Evolutionary conservation across 1,140 invertebrate genomes (phyloP), one percentile per base, ranked within the genome.

Genomic region (Nymphalis io): DNA sequence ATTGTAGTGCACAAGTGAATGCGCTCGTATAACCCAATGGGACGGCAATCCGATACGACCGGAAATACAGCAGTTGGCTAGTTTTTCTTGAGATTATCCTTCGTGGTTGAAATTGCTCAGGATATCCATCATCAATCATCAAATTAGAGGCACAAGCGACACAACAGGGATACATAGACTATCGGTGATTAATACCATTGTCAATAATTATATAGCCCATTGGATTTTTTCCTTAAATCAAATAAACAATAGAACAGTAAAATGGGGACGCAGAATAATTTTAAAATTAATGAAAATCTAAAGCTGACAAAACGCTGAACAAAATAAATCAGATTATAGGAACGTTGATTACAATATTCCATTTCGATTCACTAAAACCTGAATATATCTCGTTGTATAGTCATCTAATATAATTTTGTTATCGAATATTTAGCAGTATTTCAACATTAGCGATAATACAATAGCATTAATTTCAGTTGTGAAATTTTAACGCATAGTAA

Each of bases 381-480:
- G 55, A 60, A 59, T 64, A 33, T 38, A 64, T 64, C 33, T 33
- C 20, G 23, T 33, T 64, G 38, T 60, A 59, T 60, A 38, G 16
- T 51, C 42, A 42, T 48, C 57, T 60, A 59, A 60, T 64, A 64
- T 70, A 64, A 70, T 70, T 64, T 60, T 20, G 46, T 64, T 70
- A 70, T 53, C 42, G 62, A 55, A 60, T 40, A 64, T 65, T 55
- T 64, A 38, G 62, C 57, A 59, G 21, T 70, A 65, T 65, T 64
- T 70, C 62, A 70, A 70, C 20, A 65, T 70, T 70, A 64, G 44
- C 48, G 68, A 58, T 51, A 64, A 70, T 51, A 64, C 68, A 70
- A 60, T 60, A 46, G 57, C 46, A 65, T 70, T 65, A 70, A 70
- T 64, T 70, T 55, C 60, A 51, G 55, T 46, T 58, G 61, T 46